A percentile compares a stretch with the other conserved stretches of the same genome.
These are phyloP conservation scores for Onychomys torridus DNA, from an alignment of 2,797 vertebrate species.

Conservation along the genomic window DNA sequence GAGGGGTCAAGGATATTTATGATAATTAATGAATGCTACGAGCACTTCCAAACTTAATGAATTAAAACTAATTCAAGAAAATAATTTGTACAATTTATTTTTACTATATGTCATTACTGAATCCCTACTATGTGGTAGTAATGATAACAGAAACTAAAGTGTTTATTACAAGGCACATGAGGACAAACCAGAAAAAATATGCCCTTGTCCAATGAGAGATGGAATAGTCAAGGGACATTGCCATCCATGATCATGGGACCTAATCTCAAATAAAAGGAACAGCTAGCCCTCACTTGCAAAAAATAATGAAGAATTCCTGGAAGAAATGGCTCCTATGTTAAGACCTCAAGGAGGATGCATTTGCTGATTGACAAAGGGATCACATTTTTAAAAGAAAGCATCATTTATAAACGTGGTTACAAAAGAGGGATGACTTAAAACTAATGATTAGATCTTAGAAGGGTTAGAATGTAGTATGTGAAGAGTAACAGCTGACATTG, in stretches of 20 bases:
- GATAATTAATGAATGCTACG: conserved; percentile 9
- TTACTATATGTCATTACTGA: background rate
- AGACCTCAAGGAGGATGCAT: background rate
- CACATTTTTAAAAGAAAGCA: background rate
- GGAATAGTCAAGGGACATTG: background rate
- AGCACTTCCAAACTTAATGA: background rate
- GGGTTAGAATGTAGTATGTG: background rate
- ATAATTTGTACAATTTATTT: background rate
- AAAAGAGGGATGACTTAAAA: background rate
- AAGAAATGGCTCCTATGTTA: background rate
- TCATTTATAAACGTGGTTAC: background rate
- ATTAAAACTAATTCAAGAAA: conserved; percentile 38
- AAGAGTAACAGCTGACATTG: background rate
- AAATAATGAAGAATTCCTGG: background rate
- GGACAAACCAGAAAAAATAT: background rate
- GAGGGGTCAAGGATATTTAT: background rate
- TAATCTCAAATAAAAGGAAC: background rate
- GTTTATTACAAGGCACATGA: background rate
- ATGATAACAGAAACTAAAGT: background rate
- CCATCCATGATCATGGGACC: background rate
- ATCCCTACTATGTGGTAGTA: background rate
- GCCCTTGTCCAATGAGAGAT: background rate
- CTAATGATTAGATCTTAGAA: background rate
- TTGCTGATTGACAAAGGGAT: background rate
- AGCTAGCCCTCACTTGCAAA: background rate